phyloP scores from a whole-genome alignment of 2,113 vertebrate species.

The Anhinga anhinga region DNA sequence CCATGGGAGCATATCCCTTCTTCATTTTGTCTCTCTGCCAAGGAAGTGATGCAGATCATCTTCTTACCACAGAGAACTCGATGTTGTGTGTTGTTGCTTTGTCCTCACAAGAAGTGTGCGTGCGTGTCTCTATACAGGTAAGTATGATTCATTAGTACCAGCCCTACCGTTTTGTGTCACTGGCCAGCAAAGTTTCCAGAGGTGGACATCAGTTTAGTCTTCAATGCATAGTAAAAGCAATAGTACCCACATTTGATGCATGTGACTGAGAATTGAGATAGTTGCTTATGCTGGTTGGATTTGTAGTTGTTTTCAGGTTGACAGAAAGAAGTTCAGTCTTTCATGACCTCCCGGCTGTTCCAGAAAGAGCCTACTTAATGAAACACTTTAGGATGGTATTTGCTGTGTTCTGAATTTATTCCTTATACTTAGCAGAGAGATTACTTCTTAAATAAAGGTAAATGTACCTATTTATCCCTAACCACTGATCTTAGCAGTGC shows the following conservation, averaged over 20 bases:
- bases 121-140: not conserved
- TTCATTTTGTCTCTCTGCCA: not conserved
- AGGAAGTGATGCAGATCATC: not conserved
- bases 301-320: not conserved
- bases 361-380: not conserved
- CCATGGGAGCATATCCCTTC: not conserved
- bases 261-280: not conserved
- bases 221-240: not conserved
- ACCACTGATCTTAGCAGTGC: not conserved
- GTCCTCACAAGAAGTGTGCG: not conserved
- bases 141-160: not conserved
- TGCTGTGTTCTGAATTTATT: not conserved
- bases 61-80: not conserved
- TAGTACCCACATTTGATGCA: accelerated
- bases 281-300: not conserved
- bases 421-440: not conserved
- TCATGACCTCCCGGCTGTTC: not conserved
- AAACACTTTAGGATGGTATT: not conserved
- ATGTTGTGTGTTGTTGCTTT: not conserved
- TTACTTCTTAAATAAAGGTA: not conserved
- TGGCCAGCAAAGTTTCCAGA: not conserved
- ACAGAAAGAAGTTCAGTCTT: not conserved
- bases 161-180: not conserved
- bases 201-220: not conserved
- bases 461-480: not conserved